phyloP scores from a whole-genome alignment of 2,797 vertebrate species.

The Meda fulgida region DNA sequence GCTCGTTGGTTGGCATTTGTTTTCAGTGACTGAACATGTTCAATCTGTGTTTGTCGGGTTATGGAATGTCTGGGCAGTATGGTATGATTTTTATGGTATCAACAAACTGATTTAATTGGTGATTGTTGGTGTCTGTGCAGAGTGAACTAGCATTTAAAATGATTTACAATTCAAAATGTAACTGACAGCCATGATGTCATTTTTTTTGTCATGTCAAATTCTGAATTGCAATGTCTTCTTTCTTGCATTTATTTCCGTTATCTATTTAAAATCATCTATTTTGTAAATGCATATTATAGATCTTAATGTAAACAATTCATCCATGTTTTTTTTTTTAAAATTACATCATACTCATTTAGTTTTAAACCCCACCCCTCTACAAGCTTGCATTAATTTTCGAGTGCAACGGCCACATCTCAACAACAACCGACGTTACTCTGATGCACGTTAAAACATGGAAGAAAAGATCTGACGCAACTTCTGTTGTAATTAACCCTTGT shows the following conservation, averaged over 20 bases:
- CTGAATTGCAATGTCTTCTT: not conserved
- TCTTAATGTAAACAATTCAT: too few species aligned
- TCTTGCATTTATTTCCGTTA: not conserved
- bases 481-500: not conserved
- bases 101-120: not conserved
- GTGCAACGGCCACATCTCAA: not conserved
- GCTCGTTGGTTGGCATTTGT: not conserved
- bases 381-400: not conserved
- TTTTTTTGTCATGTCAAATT: not conserved
- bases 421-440: not conserved
- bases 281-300: too few species aligned
- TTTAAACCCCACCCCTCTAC: not conserved
- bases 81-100: not conserved
- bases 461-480: not conserved
- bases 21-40: not conserved
- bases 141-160: not conserved
- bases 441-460: not conserved
- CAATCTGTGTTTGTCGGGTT: not conserved
- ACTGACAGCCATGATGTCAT: not conserved
- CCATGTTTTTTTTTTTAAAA: too few species aligned
- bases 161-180: not conserved
- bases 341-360: not conserved
- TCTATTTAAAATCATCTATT: too few species aligned
- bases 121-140: not conserved
- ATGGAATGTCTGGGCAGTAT: conserved; percentile 7